Percentiles rank a stretch among this genome's conserved stretches.
Evolutionary conservation across 2,797 vertebrate species (phyloP).

Genomic region (Gambusia yucatana): DNA sequence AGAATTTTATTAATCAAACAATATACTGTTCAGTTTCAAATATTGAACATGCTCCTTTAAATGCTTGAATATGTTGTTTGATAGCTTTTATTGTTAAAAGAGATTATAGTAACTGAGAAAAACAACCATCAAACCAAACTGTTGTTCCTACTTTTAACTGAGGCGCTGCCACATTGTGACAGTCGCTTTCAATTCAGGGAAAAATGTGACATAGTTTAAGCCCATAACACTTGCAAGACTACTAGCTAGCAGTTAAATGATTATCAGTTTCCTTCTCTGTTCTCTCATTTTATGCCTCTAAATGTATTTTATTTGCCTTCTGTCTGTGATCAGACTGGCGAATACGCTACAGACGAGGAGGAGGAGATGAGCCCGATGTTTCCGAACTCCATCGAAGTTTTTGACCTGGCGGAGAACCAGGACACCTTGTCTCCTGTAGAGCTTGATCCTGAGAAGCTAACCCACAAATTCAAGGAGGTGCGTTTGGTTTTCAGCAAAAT

Average conservation of each 20-base stretch:
- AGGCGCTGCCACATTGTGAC: not conserved
- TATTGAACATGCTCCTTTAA: not conserved
- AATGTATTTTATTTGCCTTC: not conserved
- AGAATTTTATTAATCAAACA: not conserved
- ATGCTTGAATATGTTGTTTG: not conserved
- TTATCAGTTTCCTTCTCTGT: not conserved
- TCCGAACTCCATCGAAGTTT: constrained; percentile 93
- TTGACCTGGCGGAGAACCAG: constrained; percentile 94
- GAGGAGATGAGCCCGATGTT: constrained; percentile 97
- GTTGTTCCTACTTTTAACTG: not conserved
- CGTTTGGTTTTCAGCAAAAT: not conserved
- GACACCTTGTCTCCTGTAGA: constrained; percentile 91
- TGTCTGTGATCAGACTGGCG: constrained; percentile 86
- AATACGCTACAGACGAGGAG: constrained; percentile 92
- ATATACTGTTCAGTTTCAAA: not conserved
- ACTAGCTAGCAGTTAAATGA: not conserved
- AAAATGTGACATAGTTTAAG: not conserved
- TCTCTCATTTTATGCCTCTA: not conserved
- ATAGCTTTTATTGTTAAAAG: not conserved
- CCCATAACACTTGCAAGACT: not conserved
- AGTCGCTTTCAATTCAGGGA: not conserved
- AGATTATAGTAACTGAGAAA: not conserved
- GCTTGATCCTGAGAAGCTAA: constrained; percentile 94
- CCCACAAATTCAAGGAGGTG: constrained; percentile 97
- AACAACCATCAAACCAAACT: not conserved